Percentiles rank a stretch among this genome's conserved stretches.
These are phyloP conservation scores for Danionella cerebrum DNA, from an alignment of 2,113 vertebrate genomes.

Conservation along the genomic window DNA sequence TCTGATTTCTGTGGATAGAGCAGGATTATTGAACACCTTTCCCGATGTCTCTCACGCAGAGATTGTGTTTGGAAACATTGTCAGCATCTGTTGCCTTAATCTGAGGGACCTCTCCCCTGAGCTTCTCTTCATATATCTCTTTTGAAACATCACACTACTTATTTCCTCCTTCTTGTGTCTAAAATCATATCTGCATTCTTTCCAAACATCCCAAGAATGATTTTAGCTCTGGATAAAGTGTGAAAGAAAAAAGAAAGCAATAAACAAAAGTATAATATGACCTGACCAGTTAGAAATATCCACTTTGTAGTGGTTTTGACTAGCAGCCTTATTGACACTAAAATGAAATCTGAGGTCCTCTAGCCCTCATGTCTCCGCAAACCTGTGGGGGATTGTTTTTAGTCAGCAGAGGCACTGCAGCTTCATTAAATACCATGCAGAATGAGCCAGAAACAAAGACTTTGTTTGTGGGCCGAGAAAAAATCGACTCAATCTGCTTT, in stretches of 20 bases:
- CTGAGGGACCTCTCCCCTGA: not conserved
- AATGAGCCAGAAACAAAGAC: not conserved
- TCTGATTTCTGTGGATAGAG: conserved; percentile 67
- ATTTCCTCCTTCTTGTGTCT: not conserved
- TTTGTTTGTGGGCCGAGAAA: not conserved
- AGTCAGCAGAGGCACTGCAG: not conserved
- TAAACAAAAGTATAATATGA: not conserved
- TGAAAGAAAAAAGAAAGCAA: not conserved
- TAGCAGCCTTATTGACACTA: not conserved
- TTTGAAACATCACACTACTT: conserved; percentile 18
- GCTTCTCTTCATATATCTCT: no score
- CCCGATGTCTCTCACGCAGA: conserved; percentile 19
- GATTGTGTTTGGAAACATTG: conserved; percentile 40
- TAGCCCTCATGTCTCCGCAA: not conserved
- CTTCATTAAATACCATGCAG: not conserved
- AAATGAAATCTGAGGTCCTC: not conserved
- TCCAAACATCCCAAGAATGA: not conserved
- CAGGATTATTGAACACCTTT: conserved; percentile 64
- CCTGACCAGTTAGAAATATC: not conserved
- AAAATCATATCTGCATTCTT: not conserved
- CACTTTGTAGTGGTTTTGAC: not conserved
- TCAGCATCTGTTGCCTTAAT: conserved; percentile 28
- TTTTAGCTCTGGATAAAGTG: not conserved
- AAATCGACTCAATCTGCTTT: conserved; percentile 1
- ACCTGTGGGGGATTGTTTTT: not conserved